A percentile compares a stretch with the other conserved stretches of the same genome.
Evolutionary conservation across 1,140 invertebrate genomes (phyloP).

Genomic region (Leptoteleia sp.): DNA sequence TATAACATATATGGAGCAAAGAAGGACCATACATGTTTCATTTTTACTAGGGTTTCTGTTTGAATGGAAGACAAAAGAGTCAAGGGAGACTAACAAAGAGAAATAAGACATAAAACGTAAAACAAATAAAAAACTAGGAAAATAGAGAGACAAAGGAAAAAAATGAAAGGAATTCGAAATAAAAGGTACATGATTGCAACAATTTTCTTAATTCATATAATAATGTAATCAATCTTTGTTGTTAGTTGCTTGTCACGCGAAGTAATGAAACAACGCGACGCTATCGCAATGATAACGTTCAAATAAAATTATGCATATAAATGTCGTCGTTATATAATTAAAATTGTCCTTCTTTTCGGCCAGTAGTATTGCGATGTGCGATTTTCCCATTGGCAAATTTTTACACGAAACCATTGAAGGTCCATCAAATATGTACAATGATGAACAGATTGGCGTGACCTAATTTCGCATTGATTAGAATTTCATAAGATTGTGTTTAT

Average conservation of each 20-base stretch:
- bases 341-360: not conserved
- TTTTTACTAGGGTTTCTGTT: no score
- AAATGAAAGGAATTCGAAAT: no score
- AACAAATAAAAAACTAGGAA: no score
- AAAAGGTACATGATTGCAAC: no score
- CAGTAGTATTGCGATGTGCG: no score
- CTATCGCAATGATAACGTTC: slow-evolving; percentile 30
- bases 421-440: slow-evolving; percentile 3
- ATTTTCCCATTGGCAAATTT: not conserved
- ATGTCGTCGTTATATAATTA: slow-evolving; percentile 15
- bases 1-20: no score
- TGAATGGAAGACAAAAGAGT: no score
- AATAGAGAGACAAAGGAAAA: no score
- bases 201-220: slow-evolving; percentile 38
- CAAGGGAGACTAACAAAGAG: no score
- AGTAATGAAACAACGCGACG: slow-evolving; percentile 19
- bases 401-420: not conserved
- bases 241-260: slow-evolving; percentile 37
- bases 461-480: not conserved
- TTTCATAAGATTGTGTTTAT: not conserved
- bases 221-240: slow-evolving; percentile 47
- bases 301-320: slow-evolving; percentile 26
- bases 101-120: no score
- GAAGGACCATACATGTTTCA: no score
- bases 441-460: slow-evolving; percentile 1